These are phyloP conservation scores for Microvelia longipes DNA, from an alignment of 1,140 invertebrate species.

Conservation along the genomic window DNA sequence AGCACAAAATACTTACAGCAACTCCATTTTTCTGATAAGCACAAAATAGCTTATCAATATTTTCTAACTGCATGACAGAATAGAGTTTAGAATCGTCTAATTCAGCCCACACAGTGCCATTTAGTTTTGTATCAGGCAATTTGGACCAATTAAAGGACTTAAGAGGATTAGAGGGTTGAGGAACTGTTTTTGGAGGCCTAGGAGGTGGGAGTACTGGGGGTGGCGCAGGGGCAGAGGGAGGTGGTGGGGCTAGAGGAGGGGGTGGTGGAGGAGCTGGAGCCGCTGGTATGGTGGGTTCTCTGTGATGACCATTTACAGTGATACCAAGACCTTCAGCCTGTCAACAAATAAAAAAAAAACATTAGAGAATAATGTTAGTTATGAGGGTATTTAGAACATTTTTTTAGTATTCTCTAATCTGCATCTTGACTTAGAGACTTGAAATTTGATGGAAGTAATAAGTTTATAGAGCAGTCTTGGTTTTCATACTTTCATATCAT, in stretches of 20 bases:
- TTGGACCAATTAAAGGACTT: slow-evolving; percentile 98
- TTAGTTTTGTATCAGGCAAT: slow-evolving; percentile 68
- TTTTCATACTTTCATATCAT: too few relatives aligned
- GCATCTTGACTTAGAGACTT: too few relatives aligned
- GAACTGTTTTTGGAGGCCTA: slow-evolving; percentile 54
- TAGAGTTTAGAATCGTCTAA: slow-evolving; percentile 86
- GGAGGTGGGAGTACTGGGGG: slow-evolving; percentile 34
- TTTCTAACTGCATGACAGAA: slow-evolving; percentile 76
- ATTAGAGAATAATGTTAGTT: too few relatives aligned
- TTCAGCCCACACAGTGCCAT: slow-evolving; percentile 87
- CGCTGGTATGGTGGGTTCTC: slow-evolving; percentile 30
- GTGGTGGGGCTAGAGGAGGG: slow-evolving; percentile 35
- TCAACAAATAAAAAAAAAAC: slow-evolving; percentile 6
- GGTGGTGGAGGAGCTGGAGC: slow-evolving; percentile 39
- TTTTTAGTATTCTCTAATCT: background rate
- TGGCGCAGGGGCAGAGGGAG: slow-evolving; percentile 40
- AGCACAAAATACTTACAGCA: slow-evolving; percentile 37
- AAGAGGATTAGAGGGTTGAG: slow-evolving; percentile 76
- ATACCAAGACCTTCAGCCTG: slow-evolving; percentile 23
- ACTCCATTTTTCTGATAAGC: slow-evolving; percentile 86
- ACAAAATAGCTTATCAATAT: slow-evolving; percentile 87
- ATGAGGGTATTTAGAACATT: background rate
- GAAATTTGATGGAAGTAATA: too few relatives aligned
- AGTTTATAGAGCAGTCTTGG: too few relatives aligned
- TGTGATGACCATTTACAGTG: slow-evolving; percentile 10